Conservation (phyloP, 2,888 invertebrate genomes). For the Epinotia nisella region DNA sequence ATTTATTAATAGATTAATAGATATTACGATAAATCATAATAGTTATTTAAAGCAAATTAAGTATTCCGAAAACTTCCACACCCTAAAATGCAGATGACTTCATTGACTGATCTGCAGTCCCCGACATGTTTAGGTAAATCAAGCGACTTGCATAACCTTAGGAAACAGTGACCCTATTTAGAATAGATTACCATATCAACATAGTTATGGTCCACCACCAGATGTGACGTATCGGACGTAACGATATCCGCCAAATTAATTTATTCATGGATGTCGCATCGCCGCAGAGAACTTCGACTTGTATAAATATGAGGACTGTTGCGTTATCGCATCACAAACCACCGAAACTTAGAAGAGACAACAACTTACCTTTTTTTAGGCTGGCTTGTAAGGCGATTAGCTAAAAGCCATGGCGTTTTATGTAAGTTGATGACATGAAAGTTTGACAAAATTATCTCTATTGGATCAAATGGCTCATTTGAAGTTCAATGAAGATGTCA, state of each 20-base stretch:
- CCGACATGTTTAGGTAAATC: conserved; percentile 47
- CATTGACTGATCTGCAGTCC: conserved; percentile 44
- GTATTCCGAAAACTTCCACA: conserved; percentile 30
- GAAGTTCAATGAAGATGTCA: background rate
- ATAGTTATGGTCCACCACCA: conserved; percentile 30
- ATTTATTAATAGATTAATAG: no score
- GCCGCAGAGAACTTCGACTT: conserved; percentile 62
- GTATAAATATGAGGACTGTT: conserved; percentile 78
- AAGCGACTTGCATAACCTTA: conserved; percentile 52
- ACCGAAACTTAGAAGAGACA: conserved; percentile 72
- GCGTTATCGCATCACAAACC: conserved; percentile 73
- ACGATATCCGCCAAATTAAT: conserved; percentile 54
- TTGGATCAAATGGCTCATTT: background rate
- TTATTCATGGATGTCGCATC: conserved; percentile 70
- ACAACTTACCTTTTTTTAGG: conserved; percentile 66
- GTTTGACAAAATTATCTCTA: conserved; percentile 10
- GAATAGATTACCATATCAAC: conserved; percentile 37
- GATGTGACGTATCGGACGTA: conserved; percentile 47
- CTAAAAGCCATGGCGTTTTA: conserved; percentile 83
- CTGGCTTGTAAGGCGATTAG: conserved; percentile 80
- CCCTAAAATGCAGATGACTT: conserved; percentile 31
- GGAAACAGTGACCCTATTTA: conserved; percentile 51
- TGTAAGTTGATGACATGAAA: conserved; percentile 67
- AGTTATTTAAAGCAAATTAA: conserved; percentile 17
- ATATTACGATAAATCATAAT: conserved; percentile 17